Evolutionary conservation across 2,797 vertebrate genomes (phyloP).

Genomic region (Bradypodion pumilum): DNA sequence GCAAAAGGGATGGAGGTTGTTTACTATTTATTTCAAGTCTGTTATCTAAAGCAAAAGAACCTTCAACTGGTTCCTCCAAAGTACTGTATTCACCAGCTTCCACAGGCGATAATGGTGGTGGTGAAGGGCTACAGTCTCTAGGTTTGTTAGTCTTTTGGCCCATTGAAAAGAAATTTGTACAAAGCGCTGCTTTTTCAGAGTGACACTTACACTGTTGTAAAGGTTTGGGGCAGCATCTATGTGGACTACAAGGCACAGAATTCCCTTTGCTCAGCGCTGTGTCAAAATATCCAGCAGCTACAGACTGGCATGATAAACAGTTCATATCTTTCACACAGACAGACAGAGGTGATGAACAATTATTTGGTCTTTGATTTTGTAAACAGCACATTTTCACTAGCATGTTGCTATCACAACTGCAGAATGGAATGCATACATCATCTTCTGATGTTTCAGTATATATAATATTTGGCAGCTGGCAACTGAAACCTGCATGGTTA

Average conservation of each 20-base stretch:
- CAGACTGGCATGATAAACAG: slow-evolving; percentile 84
- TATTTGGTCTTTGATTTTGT: slow-evolving; percentile 78
- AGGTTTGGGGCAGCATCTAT: slow-evolving; percentile 71
- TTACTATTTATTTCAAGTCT: slow-evolving; percentile 69
- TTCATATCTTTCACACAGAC: slow-evolving; percentile 82
- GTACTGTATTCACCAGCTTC: slow-evolving; percentile 80
- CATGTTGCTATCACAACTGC: slow-evolving; percentile 76
- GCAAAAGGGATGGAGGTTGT: slow-evolving; percentile 84
- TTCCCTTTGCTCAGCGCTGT: slow-evolving; percentile 73
- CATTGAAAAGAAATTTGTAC: slow-evolving; percentile 58
- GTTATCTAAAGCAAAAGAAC: slow-evolving; percentile 70
- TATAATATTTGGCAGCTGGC: slow-evolving; percentile 69
- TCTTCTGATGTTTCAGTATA: slow-evolving; percentile 77
- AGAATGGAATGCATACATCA: slow-evolving; percentile 70
- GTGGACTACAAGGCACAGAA: slow-evolving; percentile 76
- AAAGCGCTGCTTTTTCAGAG: slow-evolving; percentile 67
- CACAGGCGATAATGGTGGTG: slow-evolving; percentile 88
- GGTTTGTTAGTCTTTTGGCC: slow-evolving; percentile 68
- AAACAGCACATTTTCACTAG: slow-evolving; percentile 77
- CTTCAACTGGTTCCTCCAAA: slow-evolving; percentile 70
- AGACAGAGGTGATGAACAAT: slow-evolving; percentile 74
- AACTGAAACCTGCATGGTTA: slow-evolving; percentile 71
- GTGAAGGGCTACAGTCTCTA: slow-evolving; percentile 84
- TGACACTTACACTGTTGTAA: slow-evolving; percentile 65
- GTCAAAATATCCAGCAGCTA: slow-evolving; percentile 77